Evolutionary conservation across 2,888 invertebrate species (phyloP), one percentile per base, ranked within the genome.

Genomic region (Philaethria dido): DNA sequence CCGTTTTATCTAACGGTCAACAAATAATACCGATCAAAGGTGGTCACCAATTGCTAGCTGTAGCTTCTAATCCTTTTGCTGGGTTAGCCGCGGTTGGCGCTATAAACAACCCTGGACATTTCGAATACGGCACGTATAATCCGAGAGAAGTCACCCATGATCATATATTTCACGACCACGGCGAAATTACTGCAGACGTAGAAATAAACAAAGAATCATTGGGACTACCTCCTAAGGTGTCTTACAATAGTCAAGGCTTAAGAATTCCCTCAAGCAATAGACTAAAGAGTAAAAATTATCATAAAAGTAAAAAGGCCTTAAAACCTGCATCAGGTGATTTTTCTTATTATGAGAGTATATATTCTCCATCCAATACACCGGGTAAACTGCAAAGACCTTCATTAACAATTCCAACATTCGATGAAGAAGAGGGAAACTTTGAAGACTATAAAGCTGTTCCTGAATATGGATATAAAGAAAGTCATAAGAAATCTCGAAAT

Each of bases 71-170:
- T n/a, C 70, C 82, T 6, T 78, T 84, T 16, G 72, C 81, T 61
- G 80, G 83, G 48, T 77, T 85, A 65, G 73, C 85, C 62, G 78
- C 85, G 8, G 73, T 85, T 0, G 88, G 87, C 20, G 81, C 88
- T 2, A 78, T 88, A 74, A 88, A 86, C 36, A 85, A 87, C 25
- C 85, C 90, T 1, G 74, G 86, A 1, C 87, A 89, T 70, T 78
- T 90, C 69, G 91, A 92, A 75, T 93, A 90, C 66, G 77, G 85
- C n/a, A 80, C 86, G 20, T 93, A 92, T 69, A 89, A 88, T 72
- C 91, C 92, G 4, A 84, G 86, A 29, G 93, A 93, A 66, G 92
- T 91, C n/a, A 92, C 93, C 4, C 92, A 93, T 76, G 93, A 93
- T 71, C 93, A 93, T 70, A 83, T 90, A 65, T 89, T 90, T 75